A percentile compares a stretch with the other conserved stretches of the same genome.
These are phyloP conservation scores for Caenorhabditis tropicalis DNA, from an alignment of 1,140 invertebrate species.

Conservation along the genomic window DNA sequence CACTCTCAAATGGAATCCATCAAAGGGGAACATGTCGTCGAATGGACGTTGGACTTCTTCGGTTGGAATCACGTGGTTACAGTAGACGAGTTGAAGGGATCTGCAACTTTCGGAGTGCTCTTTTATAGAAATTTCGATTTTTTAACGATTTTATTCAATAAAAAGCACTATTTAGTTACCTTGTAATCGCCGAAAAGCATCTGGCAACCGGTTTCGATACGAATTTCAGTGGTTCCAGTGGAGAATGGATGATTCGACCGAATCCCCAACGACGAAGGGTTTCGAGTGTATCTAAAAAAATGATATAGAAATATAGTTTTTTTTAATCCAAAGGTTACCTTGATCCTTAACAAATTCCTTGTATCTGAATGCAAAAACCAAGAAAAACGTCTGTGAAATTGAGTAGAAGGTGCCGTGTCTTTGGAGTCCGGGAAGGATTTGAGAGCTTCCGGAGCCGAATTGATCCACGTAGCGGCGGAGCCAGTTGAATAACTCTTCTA, in stretches of 20 bases:
- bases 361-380: conserved; percentile 57
- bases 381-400: conserved; percentile 56
- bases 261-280: conserved; percentile 52
- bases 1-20: conserved; percentile 27
- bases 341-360: conserved; percentile 57
- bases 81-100: conserved; percentile 60
- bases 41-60: conserved; percentile 43
- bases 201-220: conserved; percentile 53
- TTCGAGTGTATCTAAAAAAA: conserved; percentile 41
- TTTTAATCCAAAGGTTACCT: neutral
- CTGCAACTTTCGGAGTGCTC: conserved; percentile 31
- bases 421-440: conserved; percentile 39
- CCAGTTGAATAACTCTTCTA: conserved; percentile 49
- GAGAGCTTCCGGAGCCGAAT: conserved; percentile 36
- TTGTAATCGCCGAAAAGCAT: conserved; percentile 54
- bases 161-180: too few species aligned
- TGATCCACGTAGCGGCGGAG: conserved; percentile 50
- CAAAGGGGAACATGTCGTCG: conserved; percentile 41
- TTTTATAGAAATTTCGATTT: neutral
- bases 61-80: conserved; percentile 52
- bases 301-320: neutral
- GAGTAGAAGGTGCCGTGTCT: conserved; percentile 59
- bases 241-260: conserved; percentile 54
- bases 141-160: neutral
- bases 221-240: conserved; percentile 52